Base-by-base conservation (phyloP, 2,888 invertebrate genomes). In the Lasioglossum figueresi region DNA sequence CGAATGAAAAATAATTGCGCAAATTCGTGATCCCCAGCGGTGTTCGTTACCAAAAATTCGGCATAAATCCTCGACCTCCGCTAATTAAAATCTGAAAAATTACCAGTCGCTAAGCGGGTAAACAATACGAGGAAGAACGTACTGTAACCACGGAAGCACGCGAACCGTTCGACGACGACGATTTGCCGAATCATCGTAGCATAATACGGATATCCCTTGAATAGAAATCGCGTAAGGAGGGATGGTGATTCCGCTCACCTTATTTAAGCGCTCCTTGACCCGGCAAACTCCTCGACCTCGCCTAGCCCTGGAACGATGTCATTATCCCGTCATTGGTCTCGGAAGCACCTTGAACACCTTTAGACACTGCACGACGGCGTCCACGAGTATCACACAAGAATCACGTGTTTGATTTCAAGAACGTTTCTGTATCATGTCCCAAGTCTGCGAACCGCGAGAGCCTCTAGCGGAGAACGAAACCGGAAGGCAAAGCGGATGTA, bases 331-430 rank as follows among this genome's bases (percentile, higher is more conserved):
- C 73, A 80, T 71, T 63, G 79, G 45, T 75, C 45, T 72, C 34
- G 71, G 72, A 71, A 71, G 71, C 88, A 88, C 89, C 88, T 82
- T 87, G 75, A 89, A 71, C 89, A 88, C 84, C 87, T 80, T 83
- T 85, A 85, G 71, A 76, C 88, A 88, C 88, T 87, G 73, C 89
- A 87, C 88, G 84, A 80, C 52, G 79, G n/a, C 23, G 80, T 83
- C 77, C 88, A 79, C 84, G 84, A 56, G 70, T 76, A 82, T 77
- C 82, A 76, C 88, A 82, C 56, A 74, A 78, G 79, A 75, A 77
- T 86, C 89, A 83, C 87, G 85, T 83, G 85, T 78, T 79, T 45
- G 27, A 19, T 66, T 45, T 52, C 5, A 83, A 66, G 63, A 45
- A 16, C 63, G 84, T 56, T 56, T 48, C 70, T 71, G 70, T 43